Evolutionary conservation across 2,113 vertebrate species (phyloP).

Genomic region (Lanius collurio): DNA sequence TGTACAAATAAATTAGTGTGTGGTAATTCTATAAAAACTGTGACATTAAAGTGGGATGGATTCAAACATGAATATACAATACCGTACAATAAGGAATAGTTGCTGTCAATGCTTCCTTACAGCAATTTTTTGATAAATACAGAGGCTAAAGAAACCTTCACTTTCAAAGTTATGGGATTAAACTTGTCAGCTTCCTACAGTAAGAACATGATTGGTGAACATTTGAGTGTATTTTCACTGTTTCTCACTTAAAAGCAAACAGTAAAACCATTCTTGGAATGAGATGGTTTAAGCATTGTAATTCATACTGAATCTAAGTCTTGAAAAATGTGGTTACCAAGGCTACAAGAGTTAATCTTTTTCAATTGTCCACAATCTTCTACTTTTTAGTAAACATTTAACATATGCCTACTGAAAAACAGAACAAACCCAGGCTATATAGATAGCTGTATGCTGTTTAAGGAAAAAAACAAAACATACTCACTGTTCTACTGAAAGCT

Average conservation of each 20-base stretch:
- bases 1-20: background rate
- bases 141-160: background rate
- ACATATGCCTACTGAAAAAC: background rate
- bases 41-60: background rate
- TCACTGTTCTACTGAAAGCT: conserved; percentile 92
- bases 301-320: background rate
- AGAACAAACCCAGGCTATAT: background rate
- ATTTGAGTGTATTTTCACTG: background rate
- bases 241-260: background rate
- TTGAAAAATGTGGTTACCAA: background rate
- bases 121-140: background rate
- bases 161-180: background rate
- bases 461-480: background rate
- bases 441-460: background rate
- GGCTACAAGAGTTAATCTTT: background rate
- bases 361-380: background rate
- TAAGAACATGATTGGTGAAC: background rate
- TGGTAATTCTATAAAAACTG: background rate
- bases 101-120: background rate
- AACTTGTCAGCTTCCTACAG: background rate
- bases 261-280: background rate
- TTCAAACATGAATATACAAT: background rate
- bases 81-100: background rate
- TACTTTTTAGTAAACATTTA: background rate
- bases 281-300: background rate